These are phyloP conservation scores for Staurois parvus DNA, from an alignment of 2,797 vertebrate species.

Conservation along the genomic window DNA sequence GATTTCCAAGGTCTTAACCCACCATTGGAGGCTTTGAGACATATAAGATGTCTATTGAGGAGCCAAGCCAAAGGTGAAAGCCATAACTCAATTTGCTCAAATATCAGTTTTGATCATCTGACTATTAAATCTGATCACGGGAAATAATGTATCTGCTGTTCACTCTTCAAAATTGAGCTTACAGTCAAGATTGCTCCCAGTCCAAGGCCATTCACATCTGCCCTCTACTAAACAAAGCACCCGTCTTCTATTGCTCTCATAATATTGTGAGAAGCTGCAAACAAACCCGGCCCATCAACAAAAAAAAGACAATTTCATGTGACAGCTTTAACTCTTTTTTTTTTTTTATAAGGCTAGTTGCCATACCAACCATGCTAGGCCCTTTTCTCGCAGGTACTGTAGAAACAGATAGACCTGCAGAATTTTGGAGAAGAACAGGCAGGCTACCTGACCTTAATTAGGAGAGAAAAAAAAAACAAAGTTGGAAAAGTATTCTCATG, in stretches of 20 bases:
- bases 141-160: too few species aligned
- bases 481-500: neutral
- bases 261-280: slow-evolving; percentile 25
- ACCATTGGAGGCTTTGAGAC: too few species aligned
- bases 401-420: slow-evolving; percentile 7
- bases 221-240: neutral
- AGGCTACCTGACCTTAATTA: neutral
- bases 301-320: neutral
- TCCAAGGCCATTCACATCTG: too few species aligned
- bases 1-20: too few species aligned
- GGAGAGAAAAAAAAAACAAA: neutral
- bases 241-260: slow-evolving; percentile 10
- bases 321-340: slow-evolving; percentile 44
- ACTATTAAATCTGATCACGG: too few species aligned
- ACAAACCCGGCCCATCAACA: slow-evolving; percentile 4
- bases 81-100: too few species aligned
- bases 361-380: slow-evolving; percentile 16
- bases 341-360: neutral
- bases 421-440: neutral
- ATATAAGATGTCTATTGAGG: too few species aligned
- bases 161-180: neutral
- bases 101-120: too few species aligned
- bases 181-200: neutral
- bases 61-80: too few species aligned
- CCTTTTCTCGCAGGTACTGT: slow-evolving; percentile 5